Percentiles rank a stretch among this genome's conserved stretches.
Evolutionary conservation across 35 echinoderm and acorn worm genomes (phyloP).

Genomic region (Amphiura filiformis): DNA sequence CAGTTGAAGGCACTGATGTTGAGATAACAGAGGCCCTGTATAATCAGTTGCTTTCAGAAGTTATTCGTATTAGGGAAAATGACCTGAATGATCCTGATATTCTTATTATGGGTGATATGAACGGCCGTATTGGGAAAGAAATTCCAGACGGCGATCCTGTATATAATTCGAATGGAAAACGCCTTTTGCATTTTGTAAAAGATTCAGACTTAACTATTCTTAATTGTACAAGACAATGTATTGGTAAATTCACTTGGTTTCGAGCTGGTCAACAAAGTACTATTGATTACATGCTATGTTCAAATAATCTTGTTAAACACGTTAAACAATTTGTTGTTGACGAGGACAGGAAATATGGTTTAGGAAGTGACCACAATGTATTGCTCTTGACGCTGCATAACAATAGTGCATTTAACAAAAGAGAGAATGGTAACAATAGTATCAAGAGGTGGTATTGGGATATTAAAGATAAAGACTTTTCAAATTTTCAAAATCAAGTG

Average conservation of each 20-base stretch:
- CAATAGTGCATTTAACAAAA: not conserved
- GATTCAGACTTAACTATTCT: conserved; percentile 14
- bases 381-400: not conserved
- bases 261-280: not conserved
- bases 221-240: not conserved
- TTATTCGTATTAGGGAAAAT: not conserved
- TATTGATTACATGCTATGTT: conserved; percentile 20
- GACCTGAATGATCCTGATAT: not conserved
- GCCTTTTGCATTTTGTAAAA: not conserved
- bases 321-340: not conserved
- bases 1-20: conserved; percentile 1
- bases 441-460: not conserved
- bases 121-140: conserved; percentile 3
- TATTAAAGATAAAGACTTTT: not conserved
- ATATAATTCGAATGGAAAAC: conserved; percentile 3
- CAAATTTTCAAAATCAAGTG: not conserved
- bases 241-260: conserved; percentile 12
- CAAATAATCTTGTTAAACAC: not conserved
- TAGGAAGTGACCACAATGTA: not conserved
- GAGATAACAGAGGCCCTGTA: not conserved
- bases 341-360: not conserved
- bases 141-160: not conserved
- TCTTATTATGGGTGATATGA: conserved; percentile 28
- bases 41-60: not conserved
- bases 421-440: not conserved